A percentile compares a stretch with the other conserved stretches of the same genome.
Evolutionary conservation across 2,797 vertebrate species (phyloP).

Genomic region (Serranus cabrilla): DNA sequence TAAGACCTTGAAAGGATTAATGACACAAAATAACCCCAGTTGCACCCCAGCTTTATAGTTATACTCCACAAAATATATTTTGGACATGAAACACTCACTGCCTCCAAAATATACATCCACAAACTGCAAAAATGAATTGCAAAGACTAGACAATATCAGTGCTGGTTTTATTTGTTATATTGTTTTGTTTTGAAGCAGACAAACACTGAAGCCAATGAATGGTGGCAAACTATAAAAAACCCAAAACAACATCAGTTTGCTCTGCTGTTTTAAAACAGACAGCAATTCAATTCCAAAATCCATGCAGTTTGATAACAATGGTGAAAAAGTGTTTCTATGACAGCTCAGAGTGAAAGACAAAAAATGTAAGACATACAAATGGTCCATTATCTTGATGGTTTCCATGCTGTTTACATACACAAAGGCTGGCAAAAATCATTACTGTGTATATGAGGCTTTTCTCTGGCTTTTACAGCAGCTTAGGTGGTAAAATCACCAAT

Average conservation of each 20-base stretch:
- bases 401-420: neutral
- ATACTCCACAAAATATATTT: neutral
- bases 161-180: neutral
- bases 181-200: neutral
- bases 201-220: neutral
- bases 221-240: neutral
- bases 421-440: neutral
- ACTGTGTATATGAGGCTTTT: constrained; percentile 23
- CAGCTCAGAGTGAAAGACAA: constrained; percentile 20
- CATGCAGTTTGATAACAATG: neutral
- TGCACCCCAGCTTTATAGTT: neutral
- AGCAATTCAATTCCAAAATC: neutral
- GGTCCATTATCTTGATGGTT: neutral
- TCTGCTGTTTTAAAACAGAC: neutral
- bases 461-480: constrained; percentile 40
- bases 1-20: neutral
- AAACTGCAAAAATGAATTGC: neutral
- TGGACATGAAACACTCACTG: neutral
- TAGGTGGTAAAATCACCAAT: constrained; percentile 27
- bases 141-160: neutral
- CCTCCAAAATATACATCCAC: no score
- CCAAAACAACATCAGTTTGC: neutral
- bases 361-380: neutral
- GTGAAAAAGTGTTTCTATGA: neutral
- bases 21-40: neutral